phyloP scores from a whole-genome alignment of 2,113 vertebrate species.

The Macheiramphus alcinus region DNA sequence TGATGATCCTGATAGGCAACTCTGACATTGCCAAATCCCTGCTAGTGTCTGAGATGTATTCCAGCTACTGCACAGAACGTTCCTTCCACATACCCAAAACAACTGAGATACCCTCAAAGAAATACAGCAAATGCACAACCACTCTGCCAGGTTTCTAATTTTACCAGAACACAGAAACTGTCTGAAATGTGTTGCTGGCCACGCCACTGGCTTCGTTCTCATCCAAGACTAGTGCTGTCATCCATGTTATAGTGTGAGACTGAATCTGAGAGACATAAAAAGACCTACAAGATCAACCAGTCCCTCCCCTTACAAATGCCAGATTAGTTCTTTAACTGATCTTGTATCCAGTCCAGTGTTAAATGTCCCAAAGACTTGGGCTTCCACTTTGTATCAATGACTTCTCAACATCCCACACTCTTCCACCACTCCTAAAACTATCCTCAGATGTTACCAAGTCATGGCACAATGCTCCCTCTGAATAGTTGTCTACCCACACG shows the following conservation, averaged over 20 bases:
- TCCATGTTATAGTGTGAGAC: not conserved
- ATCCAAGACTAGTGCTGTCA: not conserved
- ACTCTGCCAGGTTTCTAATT: not conserved
- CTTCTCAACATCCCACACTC: not conserved
- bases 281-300: not conserved
- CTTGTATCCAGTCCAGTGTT: not conserved
- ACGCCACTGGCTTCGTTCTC: not conserved
- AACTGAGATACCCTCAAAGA: not conserved
- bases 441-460: not conserved
- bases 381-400: not conserved
- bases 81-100: not conserved
- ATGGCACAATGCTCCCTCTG: not conserved
- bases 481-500: not conserved
- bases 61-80: not conserved
- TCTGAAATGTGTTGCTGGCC: not conserved
- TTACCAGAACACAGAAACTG: not conserved
- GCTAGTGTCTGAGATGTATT: not conserved
- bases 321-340: not conserved
- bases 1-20: slow-evolving; percentile 52
- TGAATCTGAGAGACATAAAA: not conserved
- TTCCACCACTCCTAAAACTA: not conserved
- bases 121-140: not conserved
- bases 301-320: not conserved
- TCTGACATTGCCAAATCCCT: slow-evolving; percentile 49
- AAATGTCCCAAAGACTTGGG: not conserved